phyloP scores from a whole-genome alignment of 2,113 vertebrate species.

The Nesospiza acunhae region DNA sequence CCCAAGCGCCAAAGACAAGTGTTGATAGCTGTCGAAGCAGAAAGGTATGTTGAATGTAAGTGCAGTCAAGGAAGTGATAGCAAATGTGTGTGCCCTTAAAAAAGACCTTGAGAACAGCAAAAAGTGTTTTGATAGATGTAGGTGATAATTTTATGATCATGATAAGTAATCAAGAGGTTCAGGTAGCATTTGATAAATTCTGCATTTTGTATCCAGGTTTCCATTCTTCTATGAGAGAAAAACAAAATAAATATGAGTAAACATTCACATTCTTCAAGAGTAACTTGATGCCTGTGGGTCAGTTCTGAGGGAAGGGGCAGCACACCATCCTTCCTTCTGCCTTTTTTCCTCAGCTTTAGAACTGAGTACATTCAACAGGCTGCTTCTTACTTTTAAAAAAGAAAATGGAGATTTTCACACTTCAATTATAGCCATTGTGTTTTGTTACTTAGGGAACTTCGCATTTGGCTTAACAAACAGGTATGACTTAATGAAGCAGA shows the following conservation, averaged over 20 bases:
- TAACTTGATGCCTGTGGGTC: neutral
- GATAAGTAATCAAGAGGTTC: neutral
- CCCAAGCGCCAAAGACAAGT: conserved; percentile 64
- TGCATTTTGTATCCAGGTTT: neutral
- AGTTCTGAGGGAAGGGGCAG: neutral
- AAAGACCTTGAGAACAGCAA: neutral
- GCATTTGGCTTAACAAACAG: neutral
- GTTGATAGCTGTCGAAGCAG: conserved; percentile 75
- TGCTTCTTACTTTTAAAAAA: neutral
- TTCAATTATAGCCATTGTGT: neutral
- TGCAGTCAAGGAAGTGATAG: neutral
- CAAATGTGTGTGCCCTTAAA: neutral
- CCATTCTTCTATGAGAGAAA: neutral
- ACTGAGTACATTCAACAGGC: neutral
- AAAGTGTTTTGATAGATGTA: neutral
- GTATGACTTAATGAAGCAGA: neutral
- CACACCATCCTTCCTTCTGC: neutral
- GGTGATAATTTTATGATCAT: neutral
- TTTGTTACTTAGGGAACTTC: neutral
- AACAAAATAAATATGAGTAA: neutral
- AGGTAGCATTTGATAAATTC: neutral
- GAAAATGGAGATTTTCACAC: neutral
- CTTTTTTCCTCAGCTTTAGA: neutral
- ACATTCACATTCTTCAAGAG: neutral
- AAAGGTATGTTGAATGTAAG: conserved; percentile 69